Percentiles rank a stretch among this genome's conserved stretches.
phyloP scores from a whole-genome alignment of 2,888 invertebrate species.

The Bembecia ichneumoniformis region DNA sequence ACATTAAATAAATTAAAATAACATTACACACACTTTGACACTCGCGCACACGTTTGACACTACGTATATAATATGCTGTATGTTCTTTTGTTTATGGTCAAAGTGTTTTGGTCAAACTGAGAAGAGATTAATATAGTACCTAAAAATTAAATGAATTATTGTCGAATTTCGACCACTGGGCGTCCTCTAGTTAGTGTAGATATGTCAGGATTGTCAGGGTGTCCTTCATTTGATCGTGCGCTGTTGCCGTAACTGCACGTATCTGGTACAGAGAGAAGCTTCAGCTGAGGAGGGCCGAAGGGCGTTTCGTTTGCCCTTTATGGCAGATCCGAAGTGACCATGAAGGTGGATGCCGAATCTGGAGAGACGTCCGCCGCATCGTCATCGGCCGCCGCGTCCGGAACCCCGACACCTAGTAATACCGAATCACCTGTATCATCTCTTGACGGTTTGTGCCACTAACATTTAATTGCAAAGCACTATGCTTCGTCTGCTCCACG shows the following conservation, averaged over 20 bases:
- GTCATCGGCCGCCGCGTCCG: slow-evolving; percentile 32
- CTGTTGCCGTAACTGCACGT: slow-evolving; percentile 42
- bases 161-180: no score
- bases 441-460: slow-evolving; percentile 61
- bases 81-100: no score
- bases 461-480: slow-evolving; percentile 22
- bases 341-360: slow-evolving; percentile 37
- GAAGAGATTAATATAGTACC: no score
- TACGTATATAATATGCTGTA: no score
- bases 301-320: slow-evolving; percentile 28
- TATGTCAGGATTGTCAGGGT: no score
- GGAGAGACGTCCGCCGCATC: slow-evolving; percentile 30
- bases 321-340: slow-evolving; percentile 17
- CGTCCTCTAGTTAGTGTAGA: no score
- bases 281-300: slow-evolving; percentile 28
- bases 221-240: slow-evolving; percentile 14
- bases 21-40: no score
- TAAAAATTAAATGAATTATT: no score
- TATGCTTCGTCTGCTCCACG: neutral
- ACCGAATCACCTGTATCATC: slow-evolving; percentile 62
- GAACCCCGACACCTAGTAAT: slow-evolving; percentile 51
- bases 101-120: no score
- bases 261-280: slow-evolving; percentile 52
- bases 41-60: no score
- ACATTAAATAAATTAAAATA: no score